phyloP scores from a whole-genome alignment of 2,113 vertebrate species.

The Synodontis membranacea region DNA sequence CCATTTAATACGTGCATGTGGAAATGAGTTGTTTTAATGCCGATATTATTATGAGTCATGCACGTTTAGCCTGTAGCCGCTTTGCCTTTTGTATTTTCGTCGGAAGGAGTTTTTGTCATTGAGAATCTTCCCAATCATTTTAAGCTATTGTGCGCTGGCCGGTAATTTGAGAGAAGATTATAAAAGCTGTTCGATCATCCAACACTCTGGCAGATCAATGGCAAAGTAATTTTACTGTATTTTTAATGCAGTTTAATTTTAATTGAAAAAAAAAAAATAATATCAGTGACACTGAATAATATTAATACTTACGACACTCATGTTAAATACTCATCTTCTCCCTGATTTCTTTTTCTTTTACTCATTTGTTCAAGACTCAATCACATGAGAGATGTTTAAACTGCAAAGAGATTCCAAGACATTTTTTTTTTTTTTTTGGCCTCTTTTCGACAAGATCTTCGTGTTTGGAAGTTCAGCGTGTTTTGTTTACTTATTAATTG shows the following conservation, averaged over 20 bases:
- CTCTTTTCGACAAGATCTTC: constrained; percentile 34
- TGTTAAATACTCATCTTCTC: constrained; percentile 4
- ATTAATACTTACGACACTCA: neutral
- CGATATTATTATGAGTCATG: neutral
- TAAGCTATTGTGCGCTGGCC: neutral
- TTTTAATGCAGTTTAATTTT: too few species aligned
- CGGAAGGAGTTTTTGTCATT: constrained; percentile 44
- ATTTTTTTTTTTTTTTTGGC: constrained; percentile 31
- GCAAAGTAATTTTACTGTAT: too few species aligned
- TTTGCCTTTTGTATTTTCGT: constrained; percentile 54
- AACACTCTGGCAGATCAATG: neutral
- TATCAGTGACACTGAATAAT: constrained; percentile 7
- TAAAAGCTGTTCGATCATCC: neutral
- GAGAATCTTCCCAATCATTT: neutral
- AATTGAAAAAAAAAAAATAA: neutral
- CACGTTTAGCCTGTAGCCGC: constrained; percentile 27
- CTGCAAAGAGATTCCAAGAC: constrained; percentile 24
- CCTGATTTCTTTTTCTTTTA: neutral
- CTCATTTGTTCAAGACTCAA: constrained; percentile 35
- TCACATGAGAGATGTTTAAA: constrained; percentile 33
- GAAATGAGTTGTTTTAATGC: neutral
- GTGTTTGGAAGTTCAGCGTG: constrained; percentile 60
- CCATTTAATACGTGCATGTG: constrained; percentile 59
- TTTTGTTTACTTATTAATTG: constrained; percentile 75
- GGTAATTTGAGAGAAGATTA: neutral